These are phyloP conservation scores for Brassicogethes aeneus DNA, from an alignment of 2,888 invertebrate species.

Conservation along the genomic window DNA sequence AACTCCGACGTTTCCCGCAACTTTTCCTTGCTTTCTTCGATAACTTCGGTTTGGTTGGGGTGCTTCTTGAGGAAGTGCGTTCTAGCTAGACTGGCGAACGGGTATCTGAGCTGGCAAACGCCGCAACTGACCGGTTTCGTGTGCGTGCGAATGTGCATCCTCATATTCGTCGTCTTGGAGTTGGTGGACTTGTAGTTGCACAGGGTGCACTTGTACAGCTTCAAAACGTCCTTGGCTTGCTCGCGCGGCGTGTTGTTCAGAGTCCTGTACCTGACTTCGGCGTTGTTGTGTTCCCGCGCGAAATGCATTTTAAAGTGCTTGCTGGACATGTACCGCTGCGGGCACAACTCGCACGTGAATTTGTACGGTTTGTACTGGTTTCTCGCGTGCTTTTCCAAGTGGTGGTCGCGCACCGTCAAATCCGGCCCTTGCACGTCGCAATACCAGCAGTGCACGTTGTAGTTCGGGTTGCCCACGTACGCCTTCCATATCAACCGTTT, in stretches of 20 bases:
- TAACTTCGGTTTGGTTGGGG: constrained; percentile 14
- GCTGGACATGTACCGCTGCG: constrained; percentile 20
- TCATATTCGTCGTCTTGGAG: constrained; percentile 27
- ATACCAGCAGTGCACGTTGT: constrained; percentile 25
- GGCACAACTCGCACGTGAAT: constrained; percentile 29
- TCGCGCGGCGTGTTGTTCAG: constrained; percentile 24
- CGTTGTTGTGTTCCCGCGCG: constrained; percentile 24
- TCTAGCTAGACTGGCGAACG: constrained; percentile 25
- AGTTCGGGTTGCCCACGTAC: constrained; percentile 11
- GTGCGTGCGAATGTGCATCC: constrained; percentile 39
- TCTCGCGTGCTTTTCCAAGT: constrained; percentile 31
- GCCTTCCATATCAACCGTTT: constrained; percentile 12
- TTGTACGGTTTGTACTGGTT: constrained; percentile 20
- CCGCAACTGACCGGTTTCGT: constrained; percentile 39
- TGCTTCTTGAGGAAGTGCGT: constrained; percentile 32
- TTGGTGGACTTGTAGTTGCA: constrained; percentile 34
- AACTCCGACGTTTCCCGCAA: constrained; percentile 5
- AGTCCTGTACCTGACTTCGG: constrained; percentile 27
- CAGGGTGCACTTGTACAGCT: constrained; percentile 36
- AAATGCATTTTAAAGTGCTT: constrained; percentile 25
- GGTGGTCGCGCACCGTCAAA: constrained; percentile 33
- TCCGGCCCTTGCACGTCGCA: constrained; percentile 31
- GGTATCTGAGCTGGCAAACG: constrained; percentile 35
- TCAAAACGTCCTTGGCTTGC: constrained; percentile 11
- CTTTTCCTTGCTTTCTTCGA: constrained; percentile 10